Evolutionary conservation across 2,888 invertebrate species (phyloP), one percentile per base, ranked within the genome.

Genomic region (Biston betularia): DNA sequence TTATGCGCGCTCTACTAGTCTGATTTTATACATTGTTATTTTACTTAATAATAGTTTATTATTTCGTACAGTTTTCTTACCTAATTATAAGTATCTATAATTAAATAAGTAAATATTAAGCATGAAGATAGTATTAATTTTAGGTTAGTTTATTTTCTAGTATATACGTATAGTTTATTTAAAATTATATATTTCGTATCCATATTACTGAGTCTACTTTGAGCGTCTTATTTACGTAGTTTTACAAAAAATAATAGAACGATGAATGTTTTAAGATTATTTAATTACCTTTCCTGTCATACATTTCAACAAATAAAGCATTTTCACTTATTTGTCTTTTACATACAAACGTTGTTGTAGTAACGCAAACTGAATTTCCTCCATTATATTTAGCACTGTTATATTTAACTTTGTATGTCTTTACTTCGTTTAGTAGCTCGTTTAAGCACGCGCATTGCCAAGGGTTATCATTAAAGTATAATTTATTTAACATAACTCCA

Each of bases 401-500:
- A 61, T 92, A 92, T 15, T 76, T 72, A 33, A 92, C 82, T 10
- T 77, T 75, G 12, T 80, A 76, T n/a, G 66, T 78, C 60, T 89
- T 89, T 0, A 89, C 81, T 75, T 92, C 91, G 48, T 79, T 82
- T 1, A 91, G 40, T 15, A 90, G 63, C 40, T 90, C 85, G 54
- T 76, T 79, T 0, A 92, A 75, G 71, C 92, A 92, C 0, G 86
- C 79, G 71, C 92, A 93, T 60, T 92, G 90, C 89, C 90, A 92
- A 1, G 91, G 91, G 65, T 92, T 93, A n/a, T 88, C 84, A n/a
- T 89, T 84, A 34, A 92, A 89, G 62, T 82, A 84, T 60, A 92
- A 88, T 66, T 88, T 89, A 4, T 74, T 79, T 34, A 92, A 68
- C 40, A 57, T 77, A 0, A 80, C 85, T 0, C 90, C 89, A 6